phyloP scores from a whole-genome alignment of 2,113 vertebrate species.

The Xiphorhynchus elegans region DNA sequence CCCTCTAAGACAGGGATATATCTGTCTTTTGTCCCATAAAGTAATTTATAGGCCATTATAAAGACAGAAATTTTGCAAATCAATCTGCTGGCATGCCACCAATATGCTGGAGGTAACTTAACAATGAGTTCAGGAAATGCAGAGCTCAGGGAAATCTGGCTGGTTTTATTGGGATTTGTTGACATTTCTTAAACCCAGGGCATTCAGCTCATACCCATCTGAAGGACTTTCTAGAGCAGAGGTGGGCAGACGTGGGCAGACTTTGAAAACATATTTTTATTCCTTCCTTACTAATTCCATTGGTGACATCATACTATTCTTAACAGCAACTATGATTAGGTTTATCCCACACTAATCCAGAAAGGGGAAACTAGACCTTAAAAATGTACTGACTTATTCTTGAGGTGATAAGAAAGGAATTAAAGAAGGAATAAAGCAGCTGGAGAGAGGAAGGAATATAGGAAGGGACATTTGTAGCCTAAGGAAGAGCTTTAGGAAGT shows the following conservation, averaged over 20 bases:
- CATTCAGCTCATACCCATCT: not conserved
- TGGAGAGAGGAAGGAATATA: not conserved
- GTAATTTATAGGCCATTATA: conserved; percentile 12
- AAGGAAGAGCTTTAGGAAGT: not conserved
- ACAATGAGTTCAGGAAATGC: not conserved
- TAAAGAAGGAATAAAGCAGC: not conserved
- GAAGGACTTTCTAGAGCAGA: conserved; percentile 1
- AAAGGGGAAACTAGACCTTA: not conserved
- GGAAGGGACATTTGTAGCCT: not conserved
- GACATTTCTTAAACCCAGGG: not conserved
- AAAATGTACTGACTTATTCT: not conserved
- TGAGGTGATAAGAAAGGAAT: not conserved
- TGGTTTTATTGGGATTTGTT: not conserved
- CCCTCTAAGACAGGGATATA: not conserved
- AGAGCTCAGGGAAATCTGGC: not conserved
- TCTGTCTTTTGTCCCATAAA: not conserved
- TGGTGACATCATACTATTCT: not conserved
- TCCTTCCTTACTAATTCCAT: not conserved
- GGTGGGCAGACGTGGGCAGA: not conserved
- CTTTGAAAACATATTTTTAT: not conserved
- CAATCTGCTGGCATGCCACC: not conserved
- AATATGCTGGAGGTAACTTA: not conserved
- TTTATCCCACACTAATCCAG: not conserved
- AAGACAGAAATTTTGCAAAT: conserved; percentile 21
- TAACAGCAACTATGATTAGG: not conserved